A percentile compares a stretch with the other conserved stretches of the same genome.
Conservation (phyloP, 2,888 invertebrate genomes). For the Tetragnatha montana region DNA sequence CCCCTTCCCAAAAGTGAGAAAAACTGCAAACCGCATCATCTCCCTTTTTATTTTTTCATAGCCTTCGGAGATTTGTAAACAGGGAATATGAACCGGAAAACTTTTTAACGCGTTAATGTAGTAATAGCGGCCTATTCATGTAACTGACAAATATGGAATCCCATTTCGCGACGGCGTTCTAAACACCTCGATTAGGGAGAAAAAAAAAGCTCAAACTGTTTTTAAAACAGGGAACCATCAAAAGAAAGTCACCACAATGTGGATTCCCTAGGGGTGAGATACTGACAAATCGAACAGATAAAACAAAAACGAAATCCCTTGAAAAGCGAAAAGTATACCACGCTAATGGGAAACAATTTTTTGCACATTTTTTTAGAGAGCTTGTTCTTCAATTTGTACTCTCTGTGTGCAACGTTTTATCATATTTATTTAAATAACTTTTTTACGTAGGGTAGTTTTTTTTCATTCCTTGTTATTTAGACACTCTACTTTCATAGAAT, state of each 20-base stretch:
- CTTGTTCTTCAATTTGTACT: constrained; percentile 21
- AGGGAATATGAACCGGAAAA: not conserved
- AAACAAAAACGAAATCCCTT: constrained; percentile 3
- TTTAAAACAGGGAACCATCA: constrained; percentile 11
- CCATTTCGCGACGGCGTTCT: not conserved
- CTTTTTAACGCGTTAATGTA: constrained; percentile 36
- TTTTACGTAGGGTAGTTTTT: not conserved
- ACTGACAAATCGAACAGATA: constrained; percentile 28
- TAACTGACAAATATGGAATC: constrained; percentile 33
- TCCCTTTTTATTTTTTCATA: not conserved
- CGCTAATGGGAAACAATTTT: constrained; percentile 29
- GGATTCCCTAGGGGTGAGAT: constrained; percentile 17
- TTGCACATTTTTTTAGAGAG: constrained; percentile 1
- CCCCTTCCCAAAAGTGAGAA: not conserved
- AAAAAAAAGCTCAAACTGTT: constrained; percentile 31
- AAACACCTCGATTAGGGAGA: not conserved
- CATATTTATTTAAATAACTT: constrained; percentile 4
- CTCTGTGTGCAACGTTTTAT: constrained; percentile 11
- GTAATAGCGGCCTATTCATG: constrained; percentile 52
- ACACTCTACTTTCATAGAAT: not conserved
- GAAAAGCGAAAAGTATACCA: not conserved
- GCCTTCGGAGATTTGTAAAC: not conserved
- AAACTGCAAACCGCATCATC: constrained; percentile 3
- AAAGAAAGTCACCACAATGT: constrained; percentile 20
- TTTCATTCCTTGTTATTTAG: not conserved